Conservation (phyloP, 2,797 vertebrate species). For the Lithobates pipiens region DNA sequence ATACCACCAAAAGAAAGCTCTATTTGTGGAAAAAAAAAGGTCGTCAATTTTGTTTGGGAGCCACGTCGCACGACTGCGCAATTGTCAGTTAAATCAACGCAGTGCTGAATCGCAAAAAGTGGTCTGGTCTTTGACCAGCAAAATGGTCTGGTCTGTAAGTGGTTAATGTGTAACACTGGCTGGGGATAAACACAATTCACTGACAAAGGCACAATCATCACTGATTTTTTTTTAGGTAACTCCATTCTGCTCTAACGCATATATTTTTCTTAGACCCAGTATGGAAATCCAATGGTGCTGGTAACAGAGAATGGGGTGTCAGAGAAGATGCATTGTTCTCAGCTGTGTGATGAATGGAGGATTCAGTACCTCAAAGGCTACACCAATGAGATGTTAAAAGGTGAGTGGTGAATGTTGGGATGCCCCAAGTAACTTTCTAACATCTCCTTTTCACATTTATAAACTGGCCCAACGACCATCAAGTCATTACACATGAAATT, state of each 20-base stretch:
- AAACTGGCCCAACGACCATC: neutral
- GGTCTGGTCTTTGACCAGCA: too few species aligned
- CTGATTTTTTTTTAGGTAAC: too few species aligned
- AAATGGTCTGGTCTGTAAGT: too few species aligned
- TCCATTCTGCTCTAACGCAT: neutral
- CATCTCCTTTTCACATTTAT: neutral
- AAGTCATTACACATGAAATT: neutral
- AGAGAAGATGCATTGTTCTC: conserved; percentile 83
- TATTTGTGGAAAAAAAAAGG: too few species aligned
- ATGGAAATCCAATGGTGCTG: conserved; percentile 87
- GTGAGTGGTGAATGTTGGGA: conserved; percentile 68
- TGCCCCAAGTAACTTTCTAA: neutral
- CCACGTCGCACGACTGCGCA: too few species aligned
- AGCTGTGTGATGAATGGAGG: conserved; percentile 92
- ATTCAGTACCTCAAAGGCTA: conserved; percentile 91
- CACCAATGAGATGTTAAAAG: conserved; percentile 93
- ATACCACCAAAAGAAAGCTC: too few species aligned
- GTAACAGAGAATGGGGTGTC: conserved; percentile 93
- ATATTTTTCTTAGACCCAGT: conserved; percentile 82
- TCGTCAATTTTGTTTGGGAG: too few species aligned
- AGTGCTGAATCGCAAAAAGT: too few species aligned
- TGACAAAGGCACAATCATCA: too few species aligned
- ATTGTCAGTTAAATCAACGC: too few species aligned
- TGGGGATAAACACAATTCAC: too few species aligned
- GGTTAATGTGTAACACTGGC: too few species aligned